These are phyloP conservation scores for Sebastes elongatus DNA, from an alignment of 2,797 vertebrate species.

Conservation along the genomic window DNA sequence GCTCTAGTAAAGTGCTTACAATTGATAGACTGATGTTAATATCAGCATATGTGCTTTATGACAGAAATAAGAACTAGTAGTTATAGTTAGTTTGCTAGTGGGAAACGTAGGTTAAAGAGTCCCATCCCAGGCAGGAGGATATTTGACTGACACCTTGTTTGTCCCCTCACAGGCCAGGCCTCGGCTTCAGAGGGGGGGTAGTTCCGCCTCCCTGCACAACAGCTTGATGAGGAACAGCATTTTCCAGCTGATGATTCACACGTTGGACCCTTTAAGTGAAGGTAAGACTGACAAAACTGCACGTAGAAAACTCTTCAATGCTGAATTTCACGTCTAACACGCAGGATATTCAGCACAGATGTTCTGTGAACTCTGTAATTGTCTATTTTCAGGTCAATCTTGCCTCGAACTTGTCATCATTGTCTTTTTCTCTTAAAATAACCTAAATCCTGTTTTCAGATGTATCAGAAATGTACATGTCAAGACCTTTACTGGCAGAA, in stretches of 20 bases:
- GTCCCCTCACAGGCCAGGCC: constrained; percentile 87
- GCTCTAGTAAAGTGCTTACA: constrained; percentile 16
- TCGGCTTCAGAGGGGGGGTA: constrained; percentile 95
- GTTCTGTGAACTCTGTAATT: neutral
- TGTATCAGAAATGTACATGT: neutral
- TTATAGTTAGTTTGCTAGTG: neutral
- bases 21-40: constrained; percentile 19
- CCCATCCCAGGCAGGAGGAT: neutral
- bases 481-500: neutral
- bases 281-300: constrained; percentile 79
- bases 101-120: neutral
- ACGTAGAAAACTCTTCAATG: neutral
- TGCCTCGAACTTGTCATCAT: neutral
- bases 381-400: constrained; percentile 13
- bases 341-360: neutral
- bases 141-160: constrained; percentile 55
- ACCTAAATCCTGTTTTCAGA: constrained; percentile 1
- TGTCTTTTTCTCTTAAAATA: constrained; percentile 13
- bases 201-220: constrained; percentile 97
- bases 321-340: neutral
- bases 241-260: constrained; percentile 99
- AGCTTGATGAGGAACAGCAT: constrained; percentile 99
- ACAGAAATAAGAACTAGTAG: constrained; percentile 2
- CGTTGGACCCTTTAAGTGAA: constrained; percentile 96
- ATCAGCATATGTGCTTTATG: neutral